phyloP scores from a whole-genome alignment of 2,888 invertebrate genomes.

The Erebia palarica region DNA sequence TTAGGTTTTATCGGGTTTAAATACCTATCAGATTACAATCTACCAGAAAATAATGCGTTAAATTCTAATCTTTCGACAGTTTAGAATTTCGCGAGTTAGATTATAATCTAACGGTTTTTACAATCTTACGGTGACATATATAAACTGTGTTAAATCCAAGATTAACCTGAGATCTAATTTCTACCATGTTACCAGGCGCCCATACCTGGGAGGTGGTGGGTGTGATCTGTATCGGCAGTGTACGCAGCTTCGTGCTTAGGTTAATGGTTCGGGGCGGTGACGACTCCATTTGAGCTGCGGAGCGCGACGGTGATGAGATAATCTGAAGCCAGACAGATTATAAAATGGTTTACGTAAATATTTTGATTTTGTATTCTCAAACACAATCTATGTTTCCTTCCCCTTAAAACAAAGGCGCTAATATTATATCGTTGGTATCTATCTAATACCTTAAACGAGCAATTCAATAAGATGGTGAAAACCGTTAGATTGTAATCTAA shows the following conservation, averaged over 20 bases:
- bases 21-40: too few relatives aligned
- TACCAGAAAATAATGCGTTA: too few relatives aligned
- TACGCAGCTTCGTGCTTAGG: constrained; percentile 73
- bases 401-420: neutral
- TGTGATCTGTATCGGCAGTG: constrained; percentile 74
- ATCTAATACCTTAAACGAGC: too few relatives aligned
- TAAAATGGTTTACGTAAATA: neutral
- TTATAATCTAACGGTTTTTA: too few relatives aligned
- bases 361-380: neutral
- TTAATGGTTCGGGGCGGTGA: constrained; percentile 66
- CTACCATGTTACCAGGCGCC: constrained; percentile 66
- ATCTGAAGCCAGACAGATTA: constrained; percentile 46
- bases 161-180: constrained; percentile 62
- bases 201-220: constrained; percentile 78
- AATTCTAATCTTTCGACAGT: too few relatives aligned
- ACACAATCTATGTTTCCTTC: neutral
- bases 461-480: too few relatives aligned
- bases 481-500: too few relatives aligned
- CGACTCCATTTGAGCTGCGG: constrained; percentile 56
- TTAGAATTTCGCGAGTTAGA: too few relatives aligned
- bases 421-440: neutral
- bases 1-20: too few relatives aligned
- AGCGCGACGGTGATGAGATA: constrained; percentile 65
- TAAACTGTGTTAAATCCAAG: constrained; percentile 40
- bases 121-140: too few relatives aligned